A percentile compares a stretch with the other conserved stretches of the same genome.
These are phyloP conservation scores for Muscidifurax raptorellus DNA, from an alignment of 1,140 invertebrate species.

Conservation along the genomic window DNA sequence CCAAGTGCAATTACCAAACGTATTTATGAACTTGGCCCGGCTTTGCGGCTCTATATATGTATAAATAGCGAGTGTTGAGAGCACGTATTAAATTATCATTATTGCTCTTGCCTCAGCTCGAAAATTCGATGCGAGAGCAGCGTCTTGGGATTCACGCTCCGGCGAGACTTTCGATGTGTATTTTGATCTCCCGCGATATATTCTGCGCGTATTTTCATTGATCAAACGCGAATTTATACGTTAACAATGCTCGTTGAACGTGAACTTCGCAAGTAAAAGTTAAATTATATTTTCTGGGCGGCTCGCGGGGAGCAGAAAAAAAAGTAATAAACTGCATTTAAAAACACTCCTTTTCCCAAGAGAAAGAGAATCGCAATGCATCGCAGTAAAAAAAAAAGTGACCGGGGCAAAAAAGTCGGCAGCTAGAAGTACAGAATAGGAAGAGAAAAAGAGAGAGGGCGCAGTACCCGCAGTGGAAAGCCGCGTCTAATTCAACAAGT, in stretches of 20 bases:
- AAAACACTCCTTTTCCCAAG: background rate
- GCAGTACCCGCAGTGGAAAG: background rate
- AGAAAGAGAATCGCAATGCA: background rate
- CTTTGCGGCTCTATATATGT: background rate
- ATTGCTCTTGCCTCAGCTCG: background rate
- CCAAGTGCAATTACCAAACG: slow-evolving; percentile 11
- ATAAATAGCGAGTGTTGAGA: background rate
- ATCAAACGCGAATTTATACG: too few relatives aligned
- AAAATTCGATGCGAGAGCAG: background rate
- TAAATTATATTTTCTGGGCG: too few relatives aligned
- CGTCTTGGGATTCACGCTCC: background rate
- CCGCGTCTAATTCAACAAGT: slow-evolving; percentile 30
- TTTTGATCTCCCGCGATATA: background rate
- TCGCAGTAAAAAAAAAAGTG: background rate
- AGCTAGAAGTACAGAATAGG: background rate
- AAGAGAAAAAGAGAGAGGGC: background rate
- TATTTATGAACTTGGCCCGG: slow-evolving; percentile 29
- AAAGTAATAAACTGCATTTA: background rate
- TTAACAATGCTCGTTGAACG: too few relatives aligned
- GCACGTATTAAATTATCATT: slow-evolving; percentile 7
- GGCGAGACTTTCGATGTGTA: background rate
- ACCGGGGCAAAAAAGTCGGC: background rate
- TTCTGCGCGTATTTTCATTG: background rate
- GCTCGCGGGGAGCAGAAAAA: too few relatives aligned
- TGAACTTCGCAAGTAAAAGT: too few relatives aligned